Evolutionary conservation across 2,113 vertebrate genomes (phyloP).

Genomic region (Atrichornis clamosus): DNA sequence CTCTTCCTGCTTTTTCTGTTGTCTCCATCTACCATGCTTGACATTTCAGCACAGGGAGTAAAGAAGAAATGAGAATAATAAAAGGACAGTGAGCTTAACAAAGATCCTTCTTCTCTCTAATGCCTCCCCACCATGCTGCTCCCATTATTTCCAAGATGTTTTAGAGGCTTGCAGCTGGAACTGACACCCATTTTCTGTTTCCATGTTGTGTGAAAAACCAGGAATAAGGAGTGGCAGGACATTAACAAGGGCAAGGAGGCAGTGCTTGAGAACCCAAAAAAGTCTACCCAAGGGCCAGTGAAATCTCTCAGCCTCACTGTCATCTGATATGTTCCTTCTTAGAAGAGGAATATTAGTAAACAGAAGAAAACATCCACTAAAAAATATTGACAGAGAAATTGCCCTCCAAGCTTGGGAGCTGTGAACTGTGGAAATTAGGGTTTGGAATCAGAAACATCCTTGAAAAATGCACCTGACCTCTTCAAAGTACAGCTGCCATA

Average conservation of each 20-base stretch:
- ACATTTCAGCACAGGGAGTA: neutral
- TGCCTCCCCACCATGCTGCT: neutral
- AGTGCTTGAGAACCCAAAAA: neutral
- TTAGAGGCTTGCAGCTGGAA: neutral
- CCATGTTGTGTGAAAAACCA: neutral
- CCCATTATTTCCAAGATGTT: neutral
- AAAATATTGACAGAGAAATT: neutral
- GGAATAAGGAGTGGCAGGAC: neutral
- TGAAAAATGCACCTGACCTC: neutral
- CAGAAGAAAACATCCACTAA: neutral
- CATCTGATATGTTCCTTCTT: neutral
- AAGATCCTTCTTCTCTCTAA: neutral
- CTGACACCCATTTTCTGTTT: neutral
- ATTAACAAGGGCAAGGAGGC: neutral
- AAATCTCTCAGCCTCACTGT: neutral
- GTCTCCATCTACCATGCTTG: neutral
- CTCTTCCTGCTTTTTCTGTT: neutral
- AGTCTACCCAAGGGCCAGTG: neutral
- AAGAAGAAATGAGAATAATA: neutral
- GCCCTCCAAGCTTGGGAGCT: neutral
- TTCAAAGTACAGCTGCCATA: neutral
- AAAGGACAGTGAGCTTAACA: neutral
- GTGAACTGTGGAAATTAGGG: neutral
- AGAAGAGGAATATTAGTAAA: neutral
- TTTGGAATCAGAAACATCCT: neutral